Base-by-base conservation (phyloP, 2,113 vertebrate species). In the Tiliqua scincoides region DNA sequence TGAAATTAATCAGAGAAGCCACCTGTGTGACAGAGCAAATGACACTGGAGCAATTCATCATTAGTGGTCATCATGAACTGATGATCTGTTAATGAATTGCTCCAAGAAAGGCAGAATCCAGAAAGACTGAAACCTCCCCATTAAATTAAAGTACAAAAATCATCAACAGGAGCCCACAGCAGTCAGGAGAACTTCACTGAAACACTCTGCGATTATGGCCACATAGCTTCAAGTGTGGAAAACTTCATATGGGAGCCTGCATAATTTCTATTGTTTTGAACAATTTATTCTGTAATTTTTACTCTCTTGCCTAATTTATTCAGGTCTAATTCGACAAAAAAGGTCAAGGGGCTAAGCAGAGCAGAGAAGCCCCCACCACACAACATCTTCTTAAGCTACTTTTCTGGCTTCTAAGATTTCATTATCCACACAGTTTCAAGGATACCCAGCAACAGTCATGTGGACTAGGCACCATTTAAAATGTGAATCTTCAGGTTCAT, bases 1-100 rank as follows among this genome's bases (percentile, higher is more conserved):
- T 89, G 62, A 93, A 95, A 96, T 96, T 94, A 96, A 95, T 96
- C 93, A 95, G 74, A 89, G 94, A 94, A 95, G 90, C 87, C 93
- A 96, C 93, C 93, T 94, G 89, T 89, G 85, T 94, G 91, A 94
- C 93, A 95, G 72, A 87, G 74, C 27, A 94, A 94, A 95, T 95
- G 94, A 96, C 95, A 95, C 93, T 94, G 91, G 84, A 89, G 88
- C 92, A 89, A 95, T 96, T 94, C 90, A 95, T 94, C 91, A 94
- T 94, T 94, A 94, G 82, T 91, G 93, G 91, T 91, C 87, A 94
- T 93, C 94, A 94, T 88, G 87, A 37, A n/a, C 35, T 40, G 17
- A 89, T 95, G 93, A 96, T 94, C 71, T 94, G 95, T 96, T 95
- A 95, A 79, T 79, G 54, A 83, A 74, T 90, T 94, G 72, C 88